Conservation (phyloP, 2,113 vertebrate genomes). For the Dascyllus trimaculatus region DNA sequence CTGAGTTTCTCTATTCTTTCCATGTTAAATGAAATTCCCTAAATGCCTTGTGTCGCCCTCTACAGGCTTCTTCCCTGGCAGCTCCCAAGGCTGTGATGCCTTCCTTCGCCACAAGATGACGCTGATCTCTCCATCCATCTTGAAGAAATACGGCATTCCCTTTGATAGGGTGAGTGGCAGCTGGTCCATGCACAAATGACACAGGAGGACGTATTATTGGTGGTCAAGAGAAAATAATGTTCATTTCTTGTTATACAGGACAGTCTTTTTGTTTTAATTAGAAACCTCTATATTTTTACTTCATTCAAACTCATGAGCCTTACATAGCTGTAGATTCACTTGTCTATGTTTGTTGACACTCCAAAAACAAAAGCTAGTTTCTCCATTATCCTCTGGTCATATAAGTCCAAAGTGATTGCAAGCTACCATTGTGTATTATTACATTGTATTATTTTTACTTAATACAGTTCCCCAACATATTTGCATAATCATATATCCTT, state of each 20-base stretch:
- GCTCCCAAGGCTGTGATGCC: slow-evolving; percentile 97
- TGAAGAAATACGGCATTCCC: slow-evolving; percentile 98
- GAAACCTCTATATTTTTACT: not conserved
- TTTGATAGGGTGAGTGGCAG: slow-evolving; percentile 91
- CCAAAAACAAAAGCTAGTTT: too few relatives aligned
- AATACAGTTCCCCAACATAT: too few relatives aligned
- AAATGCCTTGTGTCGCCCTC: not conserved
- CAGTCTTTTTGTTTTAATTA: not conserved
- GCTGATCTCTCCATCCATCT: slow-evolving; percentile 96
- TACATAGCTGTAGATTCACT: too few relatives aligned
- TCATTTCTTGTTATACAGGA: too few relatives aligned
- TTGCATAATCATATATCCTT: not conserved
- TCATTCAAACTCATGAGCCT: too few relatives aligned
- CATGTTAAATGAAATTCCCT: not conserved
- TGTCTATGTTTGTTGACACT: too few relatives aligned
- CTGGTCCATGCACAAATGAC: not conserved
- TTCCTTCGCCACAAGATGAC: slow-evolving; percentile 99
- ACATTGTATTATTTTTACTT: too few relatives aligned
- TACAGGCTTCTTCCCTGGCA: slow-evolving; percentile 96
- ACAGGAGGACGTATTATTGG: not conserved
- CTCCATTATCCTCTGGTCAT: too few relatives aligned
- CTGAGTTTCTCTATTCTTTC: not conserved
- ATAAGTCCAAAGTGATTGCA: too few relatives aligned
- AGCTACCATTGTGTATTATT: too few relatives aligned
- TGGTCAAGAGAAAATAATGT: not conserved